phyloP scores from a whole-genome alignment of 2,888 invertebrate species.

The Sesia apiformis region DNA sequence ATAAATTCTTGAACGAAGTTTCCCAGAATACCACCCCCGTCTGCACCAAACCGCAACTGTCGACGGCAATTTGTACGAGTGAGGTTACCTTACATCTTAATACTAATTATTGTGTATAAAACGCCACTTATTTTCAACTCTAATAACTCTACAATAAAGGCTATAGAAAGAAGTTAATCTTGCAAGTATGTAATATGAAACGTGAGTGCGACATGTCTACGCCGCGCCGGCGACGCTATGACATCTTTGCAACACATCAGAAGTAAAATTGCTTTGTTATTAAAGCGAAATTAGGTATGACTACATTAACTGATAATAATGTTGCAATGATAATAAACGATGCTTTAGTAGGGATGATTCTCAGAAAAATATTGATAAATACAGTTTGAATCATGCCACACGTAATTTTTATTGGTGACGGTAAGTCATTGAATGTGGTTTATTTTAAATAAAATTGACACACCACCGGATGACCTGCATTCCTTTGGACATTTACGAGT shows the following conservation, averaged over 20 bases:
- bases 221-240: conserved; percentile 6
- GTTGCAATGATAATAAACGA: too few relatives aligned
- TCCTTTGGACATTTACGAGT: too few relatives aligned
- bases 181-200: conserved; percentile 40
- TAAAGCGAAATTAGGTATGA: background rate
- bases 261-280: background rate
- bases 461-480: too few relatives aligned
- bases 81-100: conserved; percentile 43
- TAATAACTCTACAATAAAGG: conserved; percentile 15
- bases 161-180: conserved; percentile 17
- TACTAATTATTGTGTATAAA: conserved; percentile 12
- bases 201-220: conserved; percentile 30
- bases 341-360: too few relatives aligned
- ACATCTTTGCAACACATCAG: background rate
- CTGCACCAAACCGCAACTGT: conserved; percentile 38
- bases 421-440: too few relatives aligned
- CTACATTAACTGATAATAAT: too few relatives aligned
- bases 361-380: too few relatives aligned
- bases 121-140: conserved; percentile 14
- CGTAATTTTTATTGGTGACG: too few relatives aligned
- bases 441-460: too few relatives aligned
- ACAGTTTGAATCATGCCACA: too few relatives aligned
- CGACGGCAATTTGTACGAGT: conserved; percentile 46
- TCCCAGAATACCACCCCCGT: conserved; percentile 27
- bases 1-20: background rate